Evolutionary conservation across 1,140 invertebrate species (phyloP).

Genomic region (Brachionus manjavacas): DNA sequence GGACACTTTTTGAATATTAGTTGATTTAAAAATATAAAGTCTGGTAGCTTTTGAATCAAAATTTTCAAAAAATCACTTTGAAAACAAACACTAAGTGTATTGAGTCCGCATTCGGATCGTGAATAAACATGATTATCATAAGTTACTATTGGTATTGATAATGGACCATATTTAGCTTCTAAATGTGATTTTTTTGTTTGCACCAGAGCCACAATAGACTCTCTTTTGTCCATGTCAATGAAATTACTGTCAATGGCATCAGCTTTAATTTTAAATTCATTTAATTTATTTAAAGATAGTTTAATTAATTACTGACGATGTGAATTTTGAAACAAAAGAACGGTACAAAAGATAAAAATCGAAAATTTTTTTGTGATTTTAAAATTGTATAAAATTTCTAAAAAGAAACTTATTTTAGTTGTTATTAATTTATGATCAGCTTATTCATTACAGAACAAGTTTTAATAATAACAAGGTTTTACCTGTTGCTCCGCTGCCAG

Average conservation of each 20-base stretch:
- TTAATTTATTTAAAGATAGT: too few species aligned
- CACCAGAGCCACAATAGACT: neutral
- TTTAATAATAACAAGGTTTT: too few species aligned
- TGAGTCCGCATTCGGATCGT: neutral
- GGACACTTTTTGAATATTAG: conserved; percentile 5
- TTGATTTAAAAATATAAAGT: neutral
- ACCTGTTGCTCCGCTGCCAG: too few species aligned
- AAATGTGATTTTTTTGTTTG: neutral
- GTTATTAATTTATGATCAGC: too few species aligned
- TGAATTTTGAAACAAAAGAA: too few species aligned
- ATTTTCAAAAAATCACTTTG: neutral
- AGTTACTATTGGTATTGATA: neutral
- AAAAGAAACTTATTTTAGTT: too few species aligned
- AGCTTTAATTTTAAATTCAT: neutral
- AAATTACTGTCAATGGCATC: neutral
- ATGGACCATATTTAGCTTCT: neutral
- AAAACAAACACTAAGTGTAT: neutral
- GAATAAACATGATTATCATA: neutral
- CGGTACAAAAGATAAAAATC: too few species aligned
- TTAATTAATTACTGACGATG: too few species aligned
- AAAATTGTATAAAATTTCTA: too few species aligned
- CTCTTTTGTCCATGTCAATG: neutral
- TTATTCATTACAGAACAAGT: too few species aligned
- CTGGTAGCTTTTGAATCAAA: neutral
- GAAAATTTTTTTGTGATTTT: too few species aligned